Conservation (phyloP, 2,797 vertebrate species). For the Phrynocephalus vlangalii region DNA sequence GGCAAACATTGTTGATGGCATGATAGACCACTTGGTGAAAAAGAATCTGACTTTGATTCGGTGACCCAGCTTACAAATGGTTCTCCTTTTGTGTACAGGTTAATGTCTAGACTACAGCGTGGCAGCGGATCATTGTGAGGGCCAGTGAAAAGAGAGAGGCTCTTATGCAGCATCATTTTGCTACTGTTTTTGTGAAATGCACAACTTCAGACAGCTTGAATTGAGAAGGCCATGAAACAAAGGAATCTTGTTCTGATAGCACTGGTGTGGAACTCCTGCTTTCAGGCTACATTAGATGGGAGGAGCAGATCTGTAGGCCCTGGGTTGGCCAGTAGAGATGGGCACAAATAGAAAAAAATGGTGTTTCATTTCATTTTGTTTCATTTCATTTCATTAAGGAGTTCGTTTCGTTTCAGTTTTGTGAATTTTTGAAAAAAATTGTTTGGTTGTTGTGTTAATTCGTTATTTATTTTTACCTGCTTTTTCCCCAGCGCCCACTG, state of each 20-base stretch:
- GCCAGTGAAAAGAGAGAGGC: background rate
- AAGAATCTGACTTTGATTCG: background rate
- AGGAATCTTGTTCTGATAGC: background rate
- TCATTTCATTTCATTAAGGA: too few species aligned
- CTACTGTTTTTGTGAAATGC: background rate
- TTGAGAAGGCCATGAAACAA: slow-evolving; percentile 7
- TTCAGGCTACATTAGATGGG: background rate
- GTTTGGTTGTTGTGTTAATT: too few species aligned
- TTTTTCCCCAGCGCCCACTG: too few species aligned
- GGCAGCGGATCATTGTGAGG: slow-evolving; percentile 6
- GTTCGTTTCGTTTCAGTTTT: too few species aligned
- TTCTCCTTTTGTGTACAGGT: slow-evolving; percentile 7
- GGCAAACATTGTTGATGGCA: slow-evolving; percentile 41
- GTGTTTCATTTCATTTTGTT: too few species aligned
- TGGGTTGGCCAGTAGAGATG: background rate
- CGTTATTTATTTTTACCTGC: too few species aligned
- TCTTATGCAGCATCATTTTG: slow-evolving; percentile 3
- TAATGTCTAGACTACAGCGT: background rate
- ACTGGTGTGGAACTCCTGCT: background rate
- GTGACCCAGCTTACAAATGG: background rate
- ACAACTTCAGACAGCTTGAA: slow-evolving; percentile 19
- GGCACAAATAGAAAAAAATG: too few species aligned
- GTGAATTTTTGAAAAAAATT: too few species aligned
- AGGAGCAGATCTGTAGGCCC: background rate
- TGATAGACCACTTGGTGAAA: slow-evolving; percentile 3